Conservation (phyloP, 2,797 vertebrate species). For the Trematomus bernacchii region DNA sequence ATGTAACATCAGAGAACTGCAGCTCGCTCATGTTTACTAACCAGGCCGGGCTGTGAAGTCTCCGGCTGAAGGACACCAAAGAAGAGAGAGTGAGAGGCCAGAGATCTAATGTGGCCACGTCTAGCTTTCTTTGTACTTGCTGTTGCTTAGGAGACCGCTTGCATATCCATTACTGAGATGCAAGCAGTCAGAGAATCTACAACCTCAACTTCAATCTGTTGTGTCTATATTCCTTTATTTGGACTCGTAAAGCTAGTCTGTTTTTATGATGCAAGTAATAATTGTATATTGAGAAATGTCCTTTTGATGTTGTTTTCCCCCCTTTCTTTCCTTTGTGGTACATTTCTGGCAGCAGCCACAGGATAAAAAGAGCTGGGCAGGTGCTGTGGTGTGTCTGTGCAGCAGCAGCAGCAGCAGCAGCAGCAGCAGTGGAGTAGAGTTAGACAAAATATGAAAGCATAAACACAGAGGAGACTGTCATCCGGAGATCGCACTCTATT, state of each 20-base stretch:
- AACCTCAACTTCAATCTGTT: conserved; percentile 36
- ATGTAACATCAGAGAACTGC: conserved; percentile 50
- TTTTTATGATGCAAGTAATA: conserved; percentile 6
- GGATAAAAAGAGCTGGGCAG: not conserved
- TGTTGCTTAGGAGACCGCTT: conserved; percentile 66
- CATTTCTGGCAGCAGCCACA: conserved; percentile 11
- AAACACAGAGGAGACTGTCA: conserved; percentile 51
- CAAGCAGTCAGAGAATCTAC: conserved; percentile 11
- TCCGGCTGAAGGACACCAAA: conserved; percentile 63
- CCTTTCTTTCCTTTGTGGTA: not conserved
- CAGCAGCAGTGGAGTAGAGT: conserved; percentile 2
- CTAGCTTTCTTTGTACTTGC: conserved; percentile 47
- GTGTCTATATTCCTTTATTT: conserved; percentile 29
- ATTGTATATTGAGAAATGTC: not conserved
- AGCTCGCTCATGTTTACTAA: conserved; percentile 56
- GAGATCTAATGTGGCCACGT: conserved; percentile 57
- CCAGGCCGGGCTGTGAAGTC: conserved; percentile 53
- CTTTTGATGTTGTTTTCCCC: conserved; percentile 1
- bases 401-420: conserved; percentile 10
- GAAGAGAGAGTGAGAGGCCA: conserved; percentile 49
- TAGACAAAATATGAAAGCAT: conserved; percentile 47
- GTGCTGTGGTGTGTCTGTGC: conserved; percentile 5
- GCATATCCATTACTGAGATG: conserved; percentile 34
- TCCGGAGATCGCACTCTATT: conserved; percentile 47
- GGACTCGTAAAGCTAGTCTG: conserved; percentile 4